Evolutionary conservation across 1,140 invertebrate species (phyloP).

Genomic region (Drosophila sucinea): DNA sequence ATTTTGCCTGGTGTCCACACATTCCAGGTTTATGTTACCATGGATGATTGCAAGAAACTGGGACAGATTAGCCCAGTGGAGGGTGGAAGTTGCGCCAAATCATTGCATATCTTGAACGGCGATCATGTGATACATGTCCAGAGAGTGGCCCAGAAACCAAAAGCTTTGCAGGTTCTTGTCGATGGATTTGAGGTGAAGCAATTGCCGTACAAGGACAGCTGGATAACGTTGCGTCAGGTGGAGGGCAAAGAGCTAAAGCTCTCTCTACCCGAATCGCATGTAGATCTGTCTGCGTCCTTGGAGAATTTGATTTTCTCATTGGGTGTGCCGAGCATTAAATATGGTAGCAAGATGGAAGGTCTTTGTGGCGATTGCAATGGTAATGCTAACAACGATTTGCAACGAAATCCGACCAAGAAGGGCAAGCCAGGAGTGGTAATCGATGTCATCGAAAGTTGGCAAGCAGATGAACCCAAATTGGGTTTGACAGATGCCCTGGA

Average conservation of each 20-base stretch:
- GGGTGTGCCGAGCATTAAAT: conserved; percentile 88
- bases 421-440: conserved; percentile 38
- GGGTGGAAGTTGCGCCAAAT: conserved; percentile 65
- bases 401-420: conserved; percentile 82
- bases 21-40: conserved; percentile 85
- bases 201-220: conserved; percentile 84
- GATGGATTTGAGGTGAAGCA: conserved; percentile 83
- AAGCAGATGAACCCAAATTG: conserved; percentile 84
- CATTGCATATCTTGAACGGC: conserved; percentile 86
- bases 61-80: conserved; percentile 43
- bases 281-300: conserved; percentile 84
- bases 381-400: conserved; percentile 86
- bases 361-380: conserved; percentile 91
- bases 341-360: conserved; percentile 89
- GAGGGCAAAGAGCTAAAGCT: conserved; percentile 84
- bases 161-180: conserved; percentile 56
- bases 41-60: conserved; percentile 75
- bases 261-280: conserved; percentile 83
- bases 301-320: conserved; percentile 85
- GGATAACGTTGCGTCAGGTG: conserved; percentile 84
- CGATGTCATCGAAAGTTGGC: conserved; percentile 87
- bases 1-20: conserved; percentile 84
- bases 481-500: conserved; percentile 60
- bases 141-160: conserved; percentile 65
- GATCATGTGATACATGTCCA: conserved; percentile 86